phyloP scores from a whole-genome alignment of 2,888 invertebrate species.

The Sepiola atlantica region DNA sequence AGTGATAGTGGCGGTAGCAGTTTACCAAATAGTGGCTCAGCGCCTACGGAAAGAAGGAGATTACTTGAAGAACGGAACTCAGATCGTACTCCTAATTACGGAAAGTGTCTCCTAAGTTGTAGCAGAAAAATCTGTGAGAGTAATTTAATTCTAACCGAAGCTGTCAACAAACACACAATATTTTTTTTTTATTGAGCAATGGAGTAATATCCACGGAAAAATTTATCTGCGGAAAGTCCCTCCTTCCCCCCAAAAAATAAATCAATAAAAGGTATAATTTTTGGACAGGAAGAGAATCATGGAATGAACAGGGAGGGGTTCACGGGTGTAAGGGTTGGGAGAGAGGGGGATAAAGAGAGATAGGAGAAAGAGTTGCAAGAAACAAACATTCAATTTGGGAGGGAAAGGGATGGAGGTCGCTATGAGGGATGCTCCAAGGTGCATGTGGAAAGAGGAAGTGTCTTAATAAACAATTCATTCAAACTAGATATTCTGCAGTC shows the following conservation, averaged over 20 bases:
- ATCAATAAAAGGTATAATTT: conserved; percentile 34
- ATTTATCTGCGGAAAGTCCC: neutral
- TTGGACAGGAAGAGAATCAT: conserved; percentile 7
- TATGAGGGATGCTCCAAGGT: neutral
- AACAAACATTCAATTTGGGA: neutral
- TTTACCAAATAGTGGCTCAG: neutral
- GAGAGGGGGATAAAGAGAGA: neutral
- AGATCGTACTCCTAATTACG: neutral
- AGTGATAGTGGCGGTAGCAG: neutral
- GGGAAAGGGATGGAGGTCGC: neutral
- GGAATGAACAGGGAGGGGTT: neutral
- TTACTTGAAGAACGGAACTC: neutral
- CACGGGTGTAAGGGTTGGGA: neutral
- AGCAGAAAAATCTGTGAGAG: neutral
- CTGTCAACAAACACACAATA: neutral
- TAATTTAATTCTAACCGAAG: neutral
- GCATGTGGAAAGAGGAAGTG: neutral
- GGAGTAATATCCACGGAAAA: neutral
- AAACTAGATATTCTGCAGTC: neutral
- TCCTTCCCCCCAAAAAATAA: neutral
- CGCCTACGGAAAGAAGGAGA: neutral
- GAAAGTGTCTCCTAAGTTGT: neutral
- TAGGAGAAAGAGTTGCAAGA: neutral
- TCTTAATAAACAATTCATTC: neutral
- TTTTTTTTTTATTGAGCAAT: neutral